Base-by-base conservation (phyloP, 1,140 invertebrate species). In the Drosophila guanche region DNA sequence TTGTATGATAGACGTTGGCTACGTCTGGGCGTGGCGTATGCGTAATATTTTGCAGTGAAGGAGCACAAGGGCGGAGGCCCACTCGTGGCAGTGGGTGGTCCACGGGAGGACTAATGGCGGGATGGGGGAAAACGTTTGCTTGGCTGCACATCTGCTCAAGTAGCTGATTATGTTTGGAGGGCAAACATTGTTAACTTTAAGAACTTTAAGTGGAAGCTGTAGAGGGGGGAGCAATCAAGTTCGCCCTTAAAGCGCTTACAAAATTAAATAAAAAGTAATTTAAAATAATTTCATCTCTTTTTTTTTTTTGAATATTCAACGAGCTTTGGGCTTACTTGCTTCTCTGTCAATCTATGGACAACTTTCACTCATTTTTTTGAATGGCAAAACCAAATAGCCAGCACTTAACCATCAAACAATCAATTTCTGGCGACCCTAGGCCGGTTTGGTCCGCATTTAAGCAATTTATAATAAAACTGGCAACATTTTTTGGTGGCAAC, bases 61-160 rank as follows among this genome's bases (percentile, higher is more conserved):
- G 43, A 40, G 25, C 33, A 7, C 10, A 12, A n/a, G 37, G 12
- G n/a, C 12, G 12, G 42, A 51, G 51, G 23, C 33, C 40, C 59
- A 37, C 33, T 46, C 33, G 25, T 10, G 22, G 23, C 37, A 37
- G 33, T 43, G 41, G 59, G 51, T 47, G 65, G 69, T 69, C 33
- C 3, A 4, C 29, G 59, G 20, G 41, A 23, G 22, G 27, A 22
- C 43, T 8, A 41, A 0, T 14, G 42, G 41, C 5, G 23, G 40
- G 45, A 25, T 6, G 7, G 20, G 33, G 14, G n/a, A n/a, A 48
- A 42, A 33, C 63, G 52, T 69, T 80, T 76, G 81, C 80, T 80
- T 86, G 59, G 72, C 46, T 84, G 80, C 81, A 79, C 80, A 84
- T 76, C 81, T 84, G 80, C 79, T 84, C 80, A 79, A 84, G 80